These are phyloP conservation scores for Tonatia bakeri DNA, from an alignment of 2,113 vertebrate genomes.

Conservation along the genomic window DNA sequence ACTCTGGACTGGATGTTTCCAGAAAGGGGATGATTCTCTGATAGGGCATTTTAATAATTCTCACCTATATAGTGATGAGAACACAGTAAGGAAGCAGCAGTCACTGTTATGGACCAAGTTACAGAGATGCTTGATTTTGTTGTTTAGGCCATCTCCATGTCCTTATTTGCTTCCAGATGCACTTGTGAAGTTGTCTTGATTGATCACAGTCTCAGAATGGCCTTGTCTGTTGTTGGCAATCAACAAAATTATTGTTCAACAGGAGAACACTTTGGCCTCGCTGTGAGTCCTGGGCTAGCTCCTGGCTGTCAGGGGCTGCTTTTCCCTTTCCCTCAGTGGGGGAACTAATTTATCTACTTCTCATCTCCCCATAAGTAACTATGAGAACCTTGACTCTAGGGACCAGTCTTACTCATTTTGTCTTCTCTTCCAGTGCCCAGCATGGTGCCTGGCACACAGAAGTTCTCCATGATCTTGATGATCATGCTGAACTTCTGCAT, in stretches of 20 bases:
- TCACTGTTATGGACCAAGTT: not conserved
- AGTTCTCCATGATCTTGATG: not conserved
- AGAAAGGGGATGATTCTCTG: not conserved
- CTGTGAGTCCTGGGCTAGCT: not conserved
- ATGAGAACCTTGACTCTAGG: not conserved
- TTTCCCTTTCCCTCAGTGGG: not conserved
- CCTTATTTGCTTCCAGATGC: not conserved
- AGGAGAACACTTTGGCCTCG: not conserved
- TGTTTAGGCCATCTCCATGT: not conserved
- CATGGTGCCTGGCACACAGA: accelerated
- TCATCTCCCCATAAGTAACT: not conserved
- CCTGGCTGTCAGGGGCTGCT: not conserved
- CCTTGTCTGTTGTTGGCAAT: not conserved
- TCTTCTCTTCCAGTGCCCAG: not conserved
- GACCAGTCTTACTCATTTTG: not conserved
- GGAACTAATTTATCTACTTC: not conserved
- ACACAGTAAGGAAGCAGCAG: not conserved
- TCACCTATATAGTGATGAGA: not conserved
- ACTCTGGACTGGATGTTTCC: not conserved
- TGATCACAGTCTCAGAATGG: not conserved
- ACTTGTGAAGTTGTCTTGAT: not conserved
- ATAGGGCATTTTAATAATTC: not conserved
- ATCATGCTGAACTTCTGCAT: not conserved
- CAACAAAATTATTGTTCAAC: not conserved
- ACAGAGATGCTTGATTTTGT: not conserved